phyloP scores from a whole-genome alignment of 2,113 vertebrate genomes.

The Amphiprion percula region DNA sequence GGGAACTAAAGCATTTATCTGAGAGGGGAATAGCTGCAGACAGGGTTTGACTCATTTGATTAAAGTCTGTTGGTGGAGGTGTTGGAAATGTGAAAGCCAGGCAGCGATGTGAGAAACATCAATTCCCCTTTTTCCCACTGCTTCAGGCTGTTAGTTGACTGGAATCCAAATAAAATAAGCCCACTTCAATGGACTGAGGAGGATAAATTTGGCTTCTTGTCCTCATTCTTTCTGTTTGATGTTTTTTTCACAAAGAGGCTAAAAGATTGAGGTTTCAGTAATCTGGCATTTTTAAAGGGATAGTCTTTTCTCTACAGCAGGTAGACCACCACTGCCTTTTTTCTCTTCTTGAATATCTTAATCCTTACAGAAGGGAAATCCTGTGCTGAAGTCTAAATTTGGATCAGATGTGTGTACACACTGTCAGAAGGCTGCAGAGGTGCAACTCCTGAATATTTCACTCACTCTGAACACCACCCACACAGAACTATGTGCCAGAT shows the following conservation, averaged over 20 bases:
- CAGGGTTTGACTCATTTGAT: neutral
- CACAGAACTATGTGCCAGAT: constrained; percentile 39
- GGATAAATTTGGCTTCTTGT: constrained; percentile 39
- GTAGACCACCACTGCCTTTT: neutral
- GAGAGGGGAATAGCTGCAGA: constrained; percentile 1
- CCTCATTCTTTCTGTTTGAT: constrained; percentile 34
- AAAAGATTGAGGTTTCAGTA: neutral
- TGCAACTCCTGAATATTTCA: constrained; percentile 67
- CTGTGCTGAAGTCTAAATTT: constrained; percentile 29
- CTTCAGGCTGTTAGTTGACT: constrained; percentile 17
- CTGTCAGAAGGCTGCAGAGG: constrained; percentile 9
- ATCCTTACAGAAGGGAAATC: constrained; percentile 8
- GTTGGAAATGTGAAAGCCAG: constrained; percentile 22
- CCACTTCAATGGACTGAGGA: constrained; percentile 9
- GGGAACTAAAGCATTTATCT: neutral
- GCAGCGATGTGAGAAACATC: constrained; percentile 53
- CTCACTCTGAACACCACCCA: constrained; percentile 13
- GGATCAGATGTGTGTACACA: neutral
- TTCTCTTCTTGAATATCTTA: neutral
- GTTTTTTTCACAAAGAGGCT: neutral
- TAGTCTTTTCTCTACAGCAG: neutral
- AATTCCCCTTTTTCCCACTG: constrained; percentile 46
- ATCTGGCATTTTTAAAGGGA: neutral
- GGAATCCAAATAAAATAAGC: constrained; percentile 33
- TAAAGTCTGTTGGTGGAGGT: constrained; percentile 9